These are phyloP conservation scores for Nicator chloris DNA, from an alignment of 2,113 vertebrate genomes.

Conservation along the genomic window DNA sequence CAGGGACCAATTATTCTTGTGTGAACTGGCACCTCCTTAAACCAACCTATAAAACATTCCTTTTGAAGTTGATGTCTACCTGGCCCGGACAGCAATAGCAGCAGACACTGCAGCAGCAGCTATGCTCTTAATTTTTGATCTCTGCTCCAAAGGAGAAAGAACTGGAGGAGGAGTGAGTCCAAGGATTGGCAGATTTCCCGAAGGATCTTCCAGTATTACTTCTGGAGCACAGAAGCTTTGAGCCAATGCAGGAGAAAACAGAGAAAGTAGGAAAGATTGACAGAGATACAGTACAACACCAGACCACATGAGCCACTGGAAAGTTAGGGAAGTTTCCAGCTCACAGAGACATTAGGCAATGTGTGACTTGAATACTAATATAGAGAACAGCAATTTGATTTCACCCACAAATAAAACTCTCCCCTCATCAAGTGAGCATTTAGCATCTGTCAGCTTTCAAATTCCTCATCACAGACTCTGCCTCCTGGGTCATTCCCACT, in stretches of 20 bases:
- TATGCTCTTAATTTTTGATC: constrained; percentile 45
- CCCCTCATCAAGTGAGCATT: neutral
- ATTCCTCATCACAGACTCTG: neutral
- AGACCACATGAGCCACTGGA: neutral
- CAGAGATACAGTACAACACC: neutral
- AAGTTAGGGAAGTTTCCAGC: neutral
- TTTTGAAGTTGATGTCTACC: constrained; percentile 64
- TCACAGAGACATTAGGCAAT: neutral
- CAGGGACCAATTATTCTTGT: neutral
- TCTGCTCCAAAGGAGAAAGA: constrained; percentile 55
- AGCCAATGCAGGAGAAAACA: neutral
- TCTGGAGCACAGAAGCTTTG: constrained; percentile 44
- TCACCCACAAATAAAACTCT: neutral
- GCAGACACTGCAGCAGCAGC: constrained; percentile 70
- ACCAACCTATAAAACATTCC: neutral
- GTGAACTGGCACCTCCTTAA: neutral
- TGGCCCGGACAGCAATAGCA: constrained; percentile 66
- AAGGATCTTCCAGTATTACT: constrained; percentile 57
- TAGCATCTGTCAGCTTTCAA: neutral
- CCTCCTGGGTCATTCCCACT: neutral
- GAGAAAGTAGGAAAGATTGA: constrained; percentile 22
- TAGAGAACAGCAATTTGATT: neutral
- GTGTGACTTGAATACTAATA: neutral
- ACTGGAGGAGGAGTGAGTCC: neutral
- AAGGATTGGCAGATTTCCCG: constrained; percentile 42